phyloP scores from a whole-genome alignment of 2,113 vertebrate genomes.

The Lampris megalopsis region DNA sequence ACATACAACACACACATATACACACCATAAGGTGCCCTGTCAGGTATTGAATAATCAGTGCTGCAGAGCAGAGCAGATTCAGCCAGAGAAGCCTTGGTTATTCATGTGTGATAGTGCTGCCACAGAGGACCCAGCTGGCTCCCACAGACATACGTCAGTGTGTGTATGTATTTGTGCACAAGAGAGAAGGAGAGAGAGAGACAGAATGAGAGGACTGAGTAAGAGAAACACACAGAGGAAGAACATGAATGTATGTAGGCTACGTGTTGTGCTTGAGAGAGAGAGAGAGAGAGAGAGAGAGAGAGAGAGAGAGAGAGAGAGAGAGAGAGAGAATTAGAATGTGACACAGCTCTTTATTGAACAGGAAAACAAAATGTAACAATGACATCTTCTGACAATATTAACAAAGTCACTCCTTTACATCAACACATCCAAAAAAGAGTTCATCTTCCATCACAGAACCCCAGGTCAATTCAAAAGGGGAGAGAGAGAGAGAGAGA shows the following conservation, averaged over 20 bases:
- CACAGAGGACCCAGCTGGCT: slow-evolving; percentile 68
- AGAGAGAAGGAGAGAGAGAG: neutral
- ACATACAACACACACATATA: slow-evolving; percentile 19
- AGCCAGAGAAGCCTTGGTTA: slow-evolving; percentile 56
- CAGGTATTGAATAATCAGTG: slow-evolving; percentile 68
- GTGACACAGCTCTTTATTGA: slow-evolving; percentile 1
- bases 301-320: neutral
- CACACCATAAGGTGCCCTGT: slow-evolving; percentile 48
- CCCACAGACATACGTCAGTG: slow-evolving; percentile 29
- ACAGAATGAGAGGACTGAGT: neutral
- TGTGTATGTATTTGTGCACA: slow-evolving; percentile 22
- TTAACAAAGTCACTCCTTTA: too few relatives aligned
- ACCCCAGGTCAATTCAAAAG: too few relatives aligned
- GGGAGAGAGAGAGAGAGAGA: slow-evolving; percentile 4
- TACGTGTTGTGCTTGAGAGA: neutral
- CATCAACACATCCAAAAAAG: too few relatives aligned
- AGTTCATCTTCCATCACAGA: too few relatives aligned
- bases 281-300: neutral
- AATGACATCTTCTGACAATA: too few relatives aligned
- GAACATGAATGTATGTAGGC: neutral
- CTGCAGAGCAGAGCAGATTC: slow-evolving; percentile 51
- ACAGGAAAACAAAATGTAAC: too few relatives aligned
- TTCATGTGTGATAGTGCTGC: slow-evolving; percentile 70
- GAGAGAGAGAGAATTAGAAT: slow-evolving; percentile 1
- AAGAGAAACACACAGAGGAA: neutral